A percentile compares a stretch with the other conserved stretches of the same genome.
phyloP scores from a whole-genome alignment of 2,797 vertebrate species.

The Falco columbarius region DNA sequence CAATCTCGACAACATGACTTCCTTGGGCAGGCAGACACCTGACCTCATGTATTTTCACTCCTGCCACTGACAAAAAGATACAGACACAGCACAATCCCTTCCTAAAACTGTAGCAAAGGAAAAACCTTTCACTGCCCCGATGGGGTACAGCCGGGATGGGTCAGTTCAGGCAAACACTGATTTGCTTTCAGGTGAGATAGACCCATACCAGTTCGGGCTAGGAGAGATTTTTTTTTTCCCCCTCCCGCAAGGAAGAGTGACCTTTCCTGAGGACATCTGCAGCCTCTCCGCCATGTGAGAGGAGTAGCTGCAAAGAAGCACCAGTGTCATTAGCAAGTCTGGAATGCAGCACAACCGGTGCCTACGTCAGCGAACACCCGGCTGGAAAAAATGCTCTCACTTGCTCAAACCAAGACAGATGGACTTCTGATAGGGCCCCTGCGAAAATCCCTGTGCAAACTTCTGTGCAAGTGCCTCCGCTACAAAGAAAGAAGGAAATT shows the following conservation, averaged over 20 bases:
- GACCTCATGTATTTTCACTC: background rate
- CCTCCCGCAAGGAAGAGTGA: conserved; percentile 18
- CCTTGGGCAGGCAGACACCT: background rate
- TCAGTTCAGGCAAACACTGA: background rate
- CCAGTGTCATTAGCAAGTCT: conserved; percentile 20
- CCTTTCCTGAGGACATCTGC: conserved; percentile 64
- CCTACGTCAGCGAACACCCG: background rate
- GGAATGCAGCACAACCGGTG: conserved; percentile 38
- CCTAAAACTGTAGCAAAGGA: background rate
- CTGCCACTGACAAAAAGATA: background rate
- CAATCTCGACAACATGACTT: background rate
- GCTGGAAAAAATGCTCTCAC: background rate
- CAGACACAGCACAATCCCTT: background rate
- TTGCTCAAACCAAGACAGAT: background rate
- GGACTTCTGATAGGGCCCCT: background rate
- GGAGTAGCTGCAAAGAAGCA: conserved; percentile 44
- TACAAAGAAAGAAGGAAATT: background rate
- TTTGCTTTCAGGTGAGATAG: background rate
- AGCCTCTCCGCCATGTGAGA: background rate
- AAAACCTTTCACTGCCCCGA: background rate
- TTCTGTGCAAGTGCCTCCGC: background rate
- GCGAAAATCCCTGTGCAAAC: background rate
- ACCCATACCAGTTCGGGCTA: background rate
- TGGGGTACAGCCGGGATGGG: background rate
- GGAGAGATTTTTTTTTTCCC: background rate